Base-by-base conservation (phyloP, 2,888 invertebrate species). In the Ephialtes manifestator region DNA sequence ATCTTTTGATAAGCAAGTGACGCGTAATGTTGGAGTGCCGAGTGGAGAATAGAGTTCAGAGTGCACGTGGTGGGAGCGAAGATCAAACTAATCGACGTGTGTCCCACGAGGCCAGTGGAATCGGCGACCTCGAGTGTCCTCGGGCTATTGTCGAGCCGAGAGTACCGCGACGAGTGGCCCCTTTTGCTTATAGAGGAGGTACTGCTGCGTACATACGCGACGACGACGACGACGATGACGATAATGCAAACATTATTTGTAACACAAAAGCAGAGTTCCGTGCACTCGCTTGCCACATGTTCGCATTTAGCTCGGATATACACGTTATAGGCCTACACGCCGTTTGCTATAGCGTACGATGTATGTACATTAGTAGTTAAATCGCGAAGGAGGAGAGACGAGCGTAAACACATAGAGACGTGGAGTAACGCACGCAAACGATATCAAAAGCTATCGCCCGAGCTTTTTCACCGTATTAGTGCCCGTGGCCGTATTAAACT, bases 201-300 rank as follows among this genome's bases (percentile, higher is more conserved):
- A 74, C 67, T 48, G 68, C 67, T 13, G 46, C 67, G 67, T 24
- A 31, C 51, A 53, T 35, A 90, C 90, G 89, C 53, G 70, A 63
- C 31, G 67, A 43, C 53, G 70, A 63, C 31, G 67, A 43, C 78
- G 74, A 68, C 60, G 68, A 75, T 67, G 91, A 89, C 92, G 93
- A 93, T 92, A 92, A 91, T 91, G 93, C 90, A 93, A 94, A 93
- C 93, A 94, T 91, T 92, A 93, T 93, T 93, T 92, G 92, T 91
- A 93, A 92, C 93, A 94, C 93, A 94, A 94, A 93, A 92, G 93
- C 93, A 88, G 86, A 87, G 80, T 88, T 89, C 89, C 89, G 85
- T 78, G 84, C 89, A 84, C 87, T 90, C 93, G 93, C 90, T 90
- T 92, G 93, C 94, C 94, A 94, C 94, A 94, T 94, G 94, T 93